These are phyloP conservation scores for Chorisops tibialis DNA, from an alignment of 2,888 invertebrate genomes.

Conservation along the genomic window DNA sequence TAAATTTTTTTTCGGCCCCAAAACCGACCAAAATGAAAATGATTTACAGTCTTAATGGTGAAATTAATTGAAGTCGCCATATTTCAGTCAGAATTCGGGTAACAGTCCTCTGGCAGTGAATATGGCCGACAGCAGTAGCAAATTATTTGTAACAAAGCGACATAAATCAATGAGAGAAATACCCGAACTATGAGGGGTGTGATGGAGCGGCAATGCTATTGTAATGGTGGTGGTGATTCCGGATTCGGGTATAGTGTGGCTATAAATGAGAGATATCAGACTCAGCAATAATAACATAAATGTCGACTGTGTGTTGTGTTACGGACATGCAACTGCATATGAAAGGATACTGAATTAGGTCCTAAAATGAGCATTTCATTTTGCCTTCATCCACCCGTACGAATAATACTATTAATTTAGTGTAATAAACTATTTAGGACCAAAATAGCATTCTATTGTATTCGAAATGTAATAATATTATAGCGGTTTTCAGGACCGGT, in stretches of 20 bases:
- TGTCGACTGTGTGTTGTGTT: background rate
- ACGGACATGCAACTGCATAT: background rate
- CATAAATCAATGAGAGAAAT: slow-evolving; percentile 30
- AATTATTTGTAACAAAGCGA: slow-evolving; percentile 28
- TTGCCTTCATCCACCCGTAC: background rate
- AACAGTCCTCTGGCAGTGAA: slow-evolving; percentile 19
- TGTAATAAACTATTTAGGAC: slow-evolving; percentile 7
- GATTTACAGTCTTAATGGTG: slow-evolving; percentile 32
- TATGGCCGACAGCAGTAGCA: slow-evolving; percentile 29
- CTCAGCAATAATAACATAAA: slow-evolving; percentile 2
- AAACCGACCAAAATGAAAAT: slow-evolving; percentile 16
- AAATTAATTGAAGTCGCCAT: slow-evolving; percentile 31
- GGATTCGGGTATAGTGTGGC: background rate
- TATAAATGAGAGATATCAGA: background rate
- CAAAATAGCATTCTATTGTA: background rate
- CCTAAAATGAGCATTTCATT: slow-evolving; percentile 3
- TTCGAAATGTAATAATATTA: background rate
- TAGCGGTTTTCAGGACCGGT: background rate
- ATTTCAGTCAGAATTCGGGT: slow-evolving; percentile 28
- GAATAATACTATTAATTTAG: background rate
- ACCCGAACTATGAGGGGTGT: background rate
- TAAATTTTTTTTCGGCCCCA: background rate
- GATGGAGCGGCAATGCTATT: background rate
- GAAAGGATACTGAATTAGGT: slow-evolving; percentile 1
- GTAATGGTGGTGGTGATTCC: background rate